These are phyloP conservation scores for Rostratula benghalensis DNA, from an alignment of 2,113 vertebrate species.

Conservation along the genomic window DNA sequence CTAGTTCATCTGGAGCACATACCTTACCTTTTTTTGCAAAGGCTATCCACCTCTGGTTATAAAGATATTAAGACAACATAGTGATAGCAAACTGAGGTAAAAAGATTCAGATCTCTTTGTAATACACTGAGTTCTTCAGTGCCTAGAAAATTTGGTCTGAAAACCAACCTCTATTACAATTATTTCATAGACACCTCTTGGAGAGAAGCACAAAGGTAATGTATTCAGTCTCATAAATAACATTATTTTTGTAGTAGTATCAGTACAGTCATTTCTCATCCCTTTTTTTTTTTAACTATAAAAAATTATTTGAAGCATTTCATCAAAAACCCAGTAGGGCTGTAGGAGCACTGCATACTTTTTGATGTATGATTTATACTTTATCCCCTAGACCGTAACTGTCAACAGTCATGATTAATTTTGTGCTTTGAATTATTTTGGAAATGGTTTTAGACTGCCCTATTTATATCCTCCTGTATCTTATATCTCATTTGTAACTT, in stretches of 20 bases:
- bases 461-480: neutral
- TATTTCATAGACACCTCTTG: neutral
- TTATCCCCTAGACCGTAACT: neutral
- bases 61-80: neutral
- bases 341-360: neutral
- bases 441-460: neutral
- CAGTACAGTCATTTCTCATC: neutral
- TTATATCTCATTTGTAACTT: neutral
- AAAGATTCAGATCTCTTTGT: neutral
- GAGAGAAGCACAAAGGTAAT: neutral
- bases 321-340: neutral
- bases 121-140: neutral
- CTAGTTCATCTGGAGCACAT: neutral
- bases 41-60: neutral
- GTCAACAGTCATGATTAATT: neutral
- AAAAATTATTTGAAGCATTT: neutral
- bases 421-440: neutral
- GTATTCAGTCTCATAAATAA: neutral
- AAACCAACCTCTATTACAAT: neutral
- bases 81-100: neutral
- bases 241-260: neutral
- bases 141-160: neutral
- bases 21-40: neutral
- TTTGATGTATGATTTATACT: neutral
- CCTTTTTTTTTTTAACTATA: neutral